phyloP scores from a whole-genome alignment of 2,113 vertebrate species.

The Nibea albiflora region DNA sequence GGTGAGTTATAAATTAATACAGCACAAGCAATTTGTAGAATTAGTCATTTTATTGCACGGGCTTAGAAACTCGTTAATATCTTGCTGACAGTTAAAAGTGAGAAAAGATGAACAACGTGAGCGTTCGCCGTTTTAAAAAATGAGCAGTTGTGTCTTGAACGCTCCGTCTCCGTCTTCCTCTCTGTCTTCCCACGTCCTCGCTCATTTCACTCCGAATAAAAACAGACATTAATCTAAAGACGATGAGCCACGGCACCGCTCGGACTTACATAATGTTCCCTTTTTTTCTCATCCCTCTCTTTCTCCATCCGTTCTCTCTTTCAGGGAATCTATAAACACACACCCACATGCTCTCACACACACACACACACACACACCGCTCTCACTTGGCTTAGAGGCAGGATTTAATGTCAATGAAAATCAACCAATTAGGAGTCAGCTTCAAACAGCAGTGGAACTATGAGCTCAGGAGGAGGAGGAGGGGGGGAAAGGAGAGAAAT shows the following conservation, averaged over 20 bases:
- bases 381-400: slow-evolving; percentile 54
- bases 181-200: neutral
- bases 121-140: slow-evolving; percentile 4
- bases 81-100: neutral
- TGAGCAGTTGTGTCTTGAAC: neutral
- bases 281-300: slow-evolving; percentile 5
- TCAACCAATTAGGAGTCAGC: slow-evolving; percentile 69
- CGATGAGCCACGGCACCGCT: slow-evolving; percentile 26
- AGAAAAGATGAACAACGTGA: neutral
- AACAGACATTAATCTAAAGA: slow-evolving; percentile 45
- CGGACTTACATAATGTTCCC: slow-evolving; percentile 43
- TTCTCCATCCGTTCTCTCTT: slow-evolving; percentile 18
- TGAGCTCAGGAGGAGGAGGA: neutral
- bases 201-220: slow-evolving; percentile 22
- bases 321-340: slow-evolving; percentile 47
- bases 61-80: slow-evolving; percentile 44
- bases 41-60: slow-evolving; percentile 5
- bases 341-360: slow-evolving; percentile 10
- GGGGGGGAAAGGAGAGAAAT: neutral
- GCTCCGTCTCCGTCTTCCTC: neutral
- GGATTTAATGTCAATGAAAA: slow-evolving; percentile 70
- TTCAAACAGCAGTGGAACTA: slow-evolving; percentile 45
- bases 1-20: slow-evolving; percentile 44
- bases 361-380: slow-evolving; percentile 1
- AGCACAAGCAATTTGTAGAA: slow-evolving; percentile 39